Base-by-base conservation (phyloP, 2,888 invertebrate genomes). In the Clanis bilineata region DNA sequence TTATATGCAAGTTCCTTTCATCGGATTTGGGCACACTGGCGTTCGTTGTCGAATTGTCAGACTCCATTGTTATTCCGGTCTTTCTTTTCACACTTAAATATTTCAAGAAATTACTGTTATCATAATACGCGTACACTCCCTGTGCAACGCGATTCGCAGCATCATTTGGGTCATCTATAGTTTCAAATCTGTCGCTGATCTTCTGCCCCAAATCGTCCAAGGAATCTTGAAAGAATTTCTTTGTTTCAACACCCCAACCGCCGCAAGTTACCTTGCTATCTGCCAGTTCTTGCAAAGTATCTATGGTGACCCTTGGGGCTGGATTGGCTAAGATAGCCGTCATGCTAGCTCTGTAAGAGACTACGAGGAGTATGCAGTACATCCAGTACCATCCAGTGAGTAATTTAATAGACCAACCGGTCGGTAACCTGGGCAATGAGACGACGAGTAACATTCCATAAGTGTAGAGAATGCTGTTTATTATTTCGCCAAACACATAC, bases 341-440 rank as follows among this genome's bases (percentile, higher is more conserved):
- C 94, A 97, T 95, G 71, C 96, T 97, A 0, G 97, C 97, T 73
- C 95, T 89, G 79, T 97, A 97, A 0, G 96, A 94, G 0, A 96
- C 96, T 0, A 96, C 95, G 4, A 97, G 93, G 3, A 97, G 89
- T 63, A 97, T 94, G 74, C 96, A 96, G 78, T 97, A 97, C 1
- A 97, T 82, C 97, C 97, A 97, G 85, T 97, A 97, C 95, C 96
- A 97, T 0, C 97, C 97, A 1, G 97, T 96, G 12, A 97, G 89
- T 28, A 97, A 89, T 38, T 97, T 92, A 44, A 97, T 89, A 0
- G 97, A 95, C 97, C 97, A 97, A 15, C 95, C 96, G 15, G 93
- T 93, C 0, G 97, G 97, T 68, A 97, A 88, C 73, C 94, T 94
- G 0, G 97, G 97, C 60, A 97, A 76, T 0, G 97, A 95, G 25